These are phyloP conservation scores for Erpornis zantholeuca DNA, from an alignment of 2,113 vertebrate species.

Conservation along the genomic window DNA sequence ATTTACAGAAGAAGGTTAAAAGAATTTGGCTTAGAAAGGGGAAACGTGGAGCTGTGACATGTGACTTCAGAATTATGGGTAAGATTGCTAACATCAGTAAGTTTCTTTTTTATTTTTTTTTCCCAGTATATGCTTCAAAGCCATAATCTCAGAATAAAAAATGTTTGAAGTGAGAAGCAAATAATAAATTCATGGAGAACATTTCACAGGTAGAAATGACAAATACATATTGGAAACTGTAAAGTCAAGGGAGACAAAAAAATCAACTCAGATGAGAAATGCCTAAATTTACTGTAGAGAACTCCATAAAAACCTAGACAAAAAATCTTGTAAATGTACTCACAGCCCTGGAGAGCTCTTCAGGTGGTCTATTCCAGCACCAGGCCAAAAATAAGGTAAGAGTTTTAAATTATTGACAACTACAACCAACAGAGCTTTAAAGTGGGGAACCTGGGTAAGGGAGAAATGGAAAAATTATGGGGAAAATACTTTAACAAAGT, in stretches of 20 bases:
- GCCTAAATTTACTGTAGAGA: neutral
- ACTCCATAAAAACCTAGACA: neutral
- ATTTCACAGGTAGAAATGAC: neutral
- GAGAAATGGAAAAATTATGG: neutral
- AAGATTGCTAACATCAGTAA: neutral
- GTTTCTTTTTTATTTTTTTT: neutral
- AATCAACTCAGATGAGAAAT: neutral
- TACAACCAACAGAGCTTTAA: neutral
- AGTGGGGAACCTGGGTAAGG: neutral
- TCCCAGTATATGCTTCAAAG: neutral
- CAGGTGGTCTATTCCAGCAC: slow-evolving; percentile 20
- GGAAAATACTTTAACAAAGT: neutral
- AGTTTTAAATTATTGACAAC: neutral
- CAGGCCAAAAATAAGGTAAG: slow-evolving; percentile 30
- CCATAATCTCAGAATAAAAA: neutral
- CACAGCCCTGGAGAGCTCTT: neutral
- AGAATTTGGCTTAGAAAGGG: neutral
- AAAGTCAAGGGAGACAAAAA: neutral
- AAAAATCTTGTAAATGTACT: neutral
- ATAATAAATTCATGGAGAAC: neutral
- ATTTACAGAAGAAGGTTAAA: neutral
- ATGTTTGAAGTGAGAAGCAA: neutral
- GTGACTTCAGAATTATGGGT: neutral
- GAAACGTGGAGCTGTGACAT: neutral
- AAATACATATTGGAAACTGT: neutral